Percentiles rank a stretch among this genome's conserved stretches.
These are phyloP conservation scores for Burhinus oedicnemus DNA, from an alignment of 2,113 vertebrate species.

Conservation along the genomic window DNA sequence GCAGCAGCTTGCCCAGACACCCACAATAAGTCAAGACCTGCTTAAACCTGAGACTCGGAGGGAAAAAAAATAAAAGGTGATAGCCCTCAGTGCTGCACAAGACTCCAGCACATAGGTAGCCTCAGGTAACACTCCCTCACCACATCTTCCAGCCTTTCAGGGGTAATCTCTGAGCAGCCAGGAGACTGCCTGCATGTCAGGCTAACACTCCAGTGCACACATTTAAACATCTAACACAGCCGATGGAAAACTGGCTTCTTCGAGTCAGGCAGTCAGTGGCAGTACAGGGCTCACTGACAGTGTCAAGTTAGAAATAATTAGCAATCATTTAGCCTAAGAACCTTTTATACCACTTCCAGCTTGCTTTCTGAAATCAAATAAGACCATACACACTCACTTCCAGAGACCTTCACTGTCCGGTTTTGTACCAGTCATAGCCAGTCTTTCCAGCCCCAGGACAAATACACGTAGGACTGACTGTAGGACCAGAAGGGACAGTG, in stretches of 20 bases:
- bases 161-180: neutral
- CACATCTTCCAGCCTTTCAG: neutral
- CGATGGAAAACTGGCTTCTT: neutral
- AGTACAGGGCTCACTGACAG: neutral
- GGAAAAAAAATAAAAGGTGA: neutral
- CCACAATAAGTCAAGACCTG: neutral
- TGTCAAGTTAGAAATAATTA: neutral
- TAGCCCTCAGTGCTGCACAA: fast-evolving
- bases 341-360: neutral
- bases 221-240: neutral
- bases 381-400: neutral
- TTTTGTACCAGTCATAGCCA: neutral
- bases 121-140: neutral
- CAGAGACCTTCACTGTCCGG: neutral
- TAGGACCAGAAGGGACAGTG: neutral
- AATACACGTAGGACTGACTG: neutral
- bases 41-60: neutral
- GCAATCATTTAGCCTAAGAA: neutral
- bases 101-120: neutral
- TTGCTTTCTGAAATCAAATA: neutral
- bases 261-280: neutral
- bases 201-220: neutral
- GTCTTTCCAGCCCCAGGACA: neutral
- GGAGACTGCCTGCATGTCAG: fast-evolving
- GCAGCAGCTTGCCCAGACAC: neutral